Percentiles rank a stretch among this genome's conserved stretches.
Conservation (phyloP, 2,797 vertebrate genomes). For the Threskiornis aethiopicus region DNA sequence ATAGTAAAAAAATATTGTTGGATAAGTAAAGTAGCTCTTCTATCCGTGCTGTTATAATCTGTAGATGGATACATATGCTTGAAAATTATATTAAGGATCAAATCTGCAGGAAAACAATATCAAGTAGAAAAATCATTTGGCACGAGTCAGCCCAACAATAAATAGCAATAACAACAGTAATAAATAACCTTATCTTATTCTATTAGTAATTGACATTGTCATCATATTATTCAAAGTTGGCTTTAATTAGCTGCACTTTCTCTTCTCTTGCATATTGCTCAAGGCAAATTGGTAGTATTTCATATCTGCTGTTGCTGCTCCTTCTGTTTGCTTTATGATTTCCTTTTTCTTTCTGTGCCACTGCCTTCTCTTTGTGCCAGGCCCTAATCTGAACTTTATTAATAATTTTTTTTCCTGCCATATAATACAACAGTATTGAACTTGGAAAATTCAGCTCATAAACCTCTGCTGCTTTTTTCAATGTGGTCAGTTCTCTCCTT, state of each 20-base stretch:
- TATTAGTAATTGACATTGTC: neutral
- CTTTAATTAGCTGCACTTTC: neutral
- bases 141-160: neutral
- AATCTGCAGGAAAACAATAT: neutral
- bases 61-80: neutral
- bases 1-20: neutral
- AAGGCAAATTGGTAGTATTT: neutral
- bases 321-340: neutral
- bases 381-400: neutral
- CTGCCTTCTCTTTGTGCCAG: neutral
- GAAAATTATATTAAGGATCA: neutral
- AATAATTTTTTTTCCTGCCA: neutral
- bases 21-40: neutral
- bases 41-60: neutral
- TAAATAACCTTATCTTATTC: neutral
- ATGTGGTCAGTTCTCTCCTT: neutral
- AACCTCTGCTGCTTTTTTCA: neutral
- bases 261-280: neutral
- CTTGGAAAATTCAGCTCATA: neutral
- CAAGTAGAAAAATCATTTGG: neutral
- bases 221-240: neutral
- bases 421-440: neutral
- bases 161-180: neutral
- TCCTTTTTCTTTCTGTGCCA: neutral
- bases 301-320: neutral